Evolutionary conservation across 1,140 invertebrate species (phyloP).

Genomic region (Mesaphorura yosii): DNA sequence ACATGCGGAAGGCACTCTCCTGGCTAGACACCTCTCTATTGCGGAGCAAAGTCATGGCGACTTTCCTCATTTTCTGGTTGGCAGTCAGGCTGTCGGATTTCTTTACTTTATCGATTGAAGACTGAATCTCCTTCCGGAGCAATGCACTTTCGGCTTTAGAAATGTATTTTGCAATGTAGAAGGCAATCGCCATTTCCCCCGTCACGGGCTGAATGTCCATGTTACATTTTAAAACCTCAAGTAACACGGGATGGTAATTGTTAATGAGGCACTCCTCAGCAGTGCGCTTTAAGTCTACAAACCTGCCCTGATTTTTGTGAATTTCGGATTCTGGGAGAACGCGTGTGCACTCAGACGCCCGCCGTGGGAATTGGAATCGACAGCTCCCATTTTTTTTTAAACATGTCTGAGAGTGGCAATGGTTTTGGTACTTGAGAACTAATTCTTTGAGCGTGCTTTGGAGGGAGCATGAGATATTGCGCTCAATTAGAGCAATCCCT

Average conservation of each 20-base stretch:
- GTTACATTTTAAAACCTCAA: conserved; percentile 34
- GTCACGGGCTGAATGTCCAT: conserved; percentile 34
- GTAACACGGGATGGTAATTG: conserved; percentile 32
- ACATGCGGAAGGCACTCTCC: conserved; percentile 21
- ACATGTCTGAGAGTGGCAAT: too few relatives aligned
- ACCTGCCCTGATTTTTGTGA: conserved; percentile 9
- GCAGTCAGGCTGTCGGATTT: conserved; percentile 9
- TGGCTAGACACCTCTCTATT: conserved; percentile 14
- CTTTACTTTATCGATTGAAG: conserved; percentile 32
- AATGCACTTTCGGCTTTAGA: conserved; percentile 35
- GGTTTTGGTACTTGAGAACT: not conserved
- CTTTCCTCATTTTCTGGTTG: not conserved
- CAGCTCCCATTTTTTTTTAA: not conserved
- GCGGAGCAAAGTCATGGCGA: conserved; percentile 5
- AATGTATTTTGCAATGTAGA: conserved; percentile 37
- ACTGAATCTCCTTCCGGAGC: conserved; percentile 26
- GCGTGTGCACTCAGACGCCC: conserved; percentile 4
- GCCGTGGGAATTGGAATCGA: conserved; percentile 1
- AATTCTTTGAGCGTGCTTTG: not conserved
- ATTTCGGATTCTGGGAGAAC: conserved; percentile 7
- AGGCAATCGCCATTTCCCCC: conserved; percentile 33
- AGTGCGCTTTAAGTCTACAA: conserved; percentile 13
- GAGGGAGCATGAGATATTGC: conserved; percentile 1
- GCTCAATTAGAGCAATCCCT: too few relatives aligned
- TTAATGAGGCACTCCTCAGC: conserved; percentile 27